These are phyloP conservation scores for Mastomys natalensis DNA, from an alignment of 2,113 vertebrate species.

Conservation along the genomic window DNA sequence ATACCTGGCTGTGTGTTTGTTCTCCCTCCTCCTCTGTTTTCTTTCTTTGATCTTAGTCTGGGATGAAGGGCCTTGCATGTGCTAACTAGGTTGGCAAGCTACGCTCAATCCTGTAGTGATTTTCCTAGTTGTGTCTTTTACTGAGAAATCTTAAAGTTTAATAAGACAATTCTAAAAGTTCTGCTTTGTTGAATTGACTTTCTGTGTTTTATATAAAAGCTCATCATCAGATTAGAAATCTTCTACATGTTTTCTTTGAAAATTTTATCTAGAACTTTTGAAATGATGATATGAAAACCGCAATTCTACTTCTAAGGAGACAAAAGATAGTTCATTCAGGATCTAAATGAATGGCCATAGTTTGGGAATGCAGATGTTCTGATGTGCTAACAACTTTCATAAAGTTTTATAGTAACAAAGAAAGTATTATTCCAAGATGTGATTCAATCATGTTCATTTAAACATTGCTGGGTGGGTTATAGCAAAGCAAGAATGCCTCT, in stretches of 20 bases:
- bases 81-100: not conserved
- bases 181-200: constrained; percentile 19
- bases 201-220: not conserved
- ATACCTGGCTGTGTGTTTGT: not conserved
- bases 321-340: not conserved
- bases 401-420: not conserved
- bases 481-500: not conserved
- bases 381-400: not conserved
- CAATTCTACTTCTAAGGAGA: not conserved
- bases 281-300: not conserved
- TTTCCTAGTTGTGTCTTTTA: not conserved
- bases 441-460: not conserved
- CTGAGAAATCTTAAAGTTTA: not conserved
- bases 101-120: not conserved
- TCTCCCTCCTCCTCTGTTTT: not conserved
- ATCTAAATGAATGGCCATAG: not conserved
- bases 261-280: constrained; percentile 13
- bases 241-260: not conserved
- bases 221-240: not conserved
- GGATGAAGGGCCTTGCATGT: not conserved
- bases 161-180: not conserved
- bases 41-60: not conserved
- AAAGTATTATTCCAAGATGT: not conserved
- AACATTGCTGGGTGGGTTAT: not conserved
- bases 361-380: not conserved